Conservation (phyloP, 2,888 invertebrate species). For the Acanthosepion pharaonis region DNA sequence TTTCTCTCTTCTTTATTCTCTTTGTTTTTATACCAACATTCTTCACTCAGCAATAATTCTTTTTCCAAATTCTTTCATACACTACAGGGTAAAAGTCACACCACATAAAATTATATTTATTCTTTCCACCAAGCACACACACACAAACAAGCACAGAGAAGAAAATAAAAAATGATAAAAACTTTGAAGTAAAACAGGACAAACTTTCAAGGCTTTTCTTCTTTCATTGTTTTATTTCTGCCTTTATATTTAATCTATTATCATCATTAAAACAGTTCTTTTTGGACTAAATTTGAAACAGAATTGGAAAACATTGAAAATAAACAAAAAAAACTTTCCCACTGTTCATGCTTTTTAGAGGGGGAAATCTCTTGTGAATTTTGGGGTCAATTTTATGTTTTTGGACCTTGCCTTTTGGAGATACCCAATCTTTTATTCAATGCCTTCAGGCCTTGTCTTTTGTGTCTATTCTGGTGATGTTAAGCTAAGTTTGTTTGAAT, state of each 20-base stretch:
- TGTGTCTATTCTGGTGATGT: neutral
- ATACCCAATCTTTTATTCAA: neutral
- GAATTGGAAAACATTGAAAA: slow-evolving; percentile 2
- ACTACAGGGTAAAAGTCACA: neutral
- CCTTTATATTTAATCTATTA: neutral
- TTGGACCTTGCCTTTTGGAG: neutral
- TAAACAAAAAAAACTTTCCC: neutral
- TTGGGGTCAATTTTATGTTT: neutral
- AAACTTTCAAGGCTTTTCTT: neutral
- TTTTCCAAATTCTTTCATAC: too few relatives aligned
- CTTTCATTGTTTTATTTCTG: neutral
- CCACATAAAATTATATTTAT: neutral
- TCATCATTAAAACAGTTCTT: neutral
- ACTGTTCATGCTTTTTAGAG: neutral
- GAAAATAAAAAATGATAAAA: neutral
- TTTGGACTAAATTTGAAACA: neutral
- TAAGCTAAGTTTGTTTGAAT: neutral
- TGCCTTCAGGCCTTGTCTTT: neutral
- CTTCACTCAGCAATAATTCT: too few relatives aligned
- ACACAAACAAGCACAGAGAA: neutral
- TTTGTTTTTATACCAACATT: too few relatives aligned
- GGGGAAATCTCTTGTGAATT: neutral
- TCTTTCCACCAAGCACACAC: neutral
- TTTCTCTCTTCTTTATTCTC: too few relatives aligned
- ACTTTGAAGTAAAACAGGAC: neutral